A percentile compares a stretch with the other conserved stretches of the same genome.
Evolutionary conservation across 2,113 vertebrate species (phyloP).

Genomic region (Herpailurus yagouaroundi): DNA sequence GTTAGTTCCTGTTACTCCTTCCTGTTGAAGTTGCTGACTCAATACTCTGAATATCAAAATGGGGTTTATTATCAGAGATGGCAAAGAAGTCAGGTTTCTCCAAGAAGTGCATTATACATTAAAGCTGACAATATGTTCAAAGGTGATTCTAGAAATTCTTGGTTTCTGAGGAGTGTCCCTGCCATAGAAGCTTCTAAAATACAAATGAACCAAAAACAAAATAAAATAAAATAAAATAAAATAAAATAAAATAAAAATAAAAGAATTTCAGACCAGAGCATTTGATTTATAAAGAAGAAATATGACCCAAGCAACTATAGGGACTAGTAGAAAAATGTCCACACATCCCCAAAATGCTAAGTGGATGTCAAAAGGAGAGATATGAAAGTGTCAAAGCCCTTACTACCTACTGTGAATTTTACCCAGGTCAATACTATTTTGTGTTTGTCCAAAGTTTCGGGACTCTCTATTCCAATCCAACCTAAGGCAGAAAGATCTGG

Average conservation of each 20-base stretch:
- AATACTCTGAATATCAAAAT: neutral
- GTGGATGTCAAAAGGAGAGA: neutral
- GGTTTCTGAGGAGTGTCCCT: neutral
- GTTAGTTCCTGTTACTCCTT: neutral
- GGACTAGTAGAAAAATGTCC: neutral
- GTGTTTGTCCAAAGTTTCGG: neutral
- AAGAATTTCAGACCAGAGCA: neutral
- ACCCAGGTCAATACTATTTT: neutral
- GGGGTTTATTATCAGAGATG: neutral
- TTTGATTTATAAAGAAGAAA: constrained; percentile 26
- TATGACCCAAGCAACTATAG: neutral
- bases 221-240: neutral
- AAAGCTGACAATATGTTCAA: neutral
- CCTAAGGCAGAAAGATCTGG: neutral
- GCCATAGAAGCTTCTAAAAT: neutral
- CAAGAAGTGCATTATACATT: neutral
- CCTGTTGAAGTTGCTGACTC: neutral
- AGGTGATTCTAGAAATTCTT: neutral
- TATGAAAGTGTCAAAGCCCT: neutral
- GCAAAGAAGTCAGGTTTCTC: neutral
- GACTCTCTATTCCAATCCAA: neutral
- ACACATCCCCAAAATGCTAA: neutral
- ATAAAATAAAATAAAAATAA: neutral
- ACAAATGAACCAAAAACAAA: neutral
- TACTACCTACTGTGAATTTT: neutral